These are phyloP conservation scores for Diadegma fenestrale DNA, from an alignment of 2,888 invertebrate species.

Conservation along the genomic window DNA sequence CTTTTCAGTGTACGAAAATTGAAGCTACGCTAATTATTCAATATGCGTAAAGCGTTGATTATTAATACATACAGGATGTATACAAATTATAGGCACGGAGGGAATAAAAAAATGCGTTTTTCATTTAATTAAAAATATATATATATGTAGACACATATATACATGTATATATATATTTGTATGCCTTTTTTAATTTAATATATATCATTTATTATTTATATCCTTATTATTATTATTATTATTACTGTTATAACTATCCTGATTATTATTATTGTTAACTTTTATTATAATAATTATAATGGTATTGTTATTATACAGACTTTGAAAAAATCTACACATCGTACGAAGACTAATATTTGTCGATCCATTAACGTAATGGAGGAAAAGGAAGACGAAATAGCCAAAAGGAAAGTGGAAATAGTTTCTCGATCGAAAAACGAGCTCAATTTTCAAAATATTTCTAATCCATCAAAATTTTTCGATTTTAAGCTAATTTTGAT, in stretches of 20 bases:
- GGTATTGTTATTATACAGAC: constrained; percentile 30
- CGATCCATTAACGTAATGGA: constrained; percentile 60
- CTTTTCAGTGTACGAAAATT: constrained; percentile 40
- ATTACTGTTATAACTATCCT: constrained; percentile 6
- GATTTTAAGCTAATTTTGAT: background rate
- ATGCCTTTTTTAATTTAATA: constrained; percentile 73
- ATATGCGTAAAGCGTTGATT: background rate
- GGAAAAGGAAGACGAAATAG: background rate
- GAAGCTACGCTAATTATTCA: constrained; percentile 34
- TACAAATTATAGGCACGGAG: constrained; percentile 6
- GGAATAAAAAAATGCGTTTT: constrained; percentile 25
- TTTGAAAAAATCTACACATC: constrained; percentile 36
- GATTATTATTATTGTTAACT: constrained; percentile 30
- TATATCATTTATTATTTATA: constrained; percentile 72
- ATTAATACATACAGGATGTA: constrained; percentile 22
- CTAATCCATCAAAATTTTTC: background rate
- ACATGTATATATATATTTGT: constrained; percentile 16
- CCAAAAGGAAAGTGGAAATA: constrained; percentile 8
- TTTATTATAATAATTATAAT: constrained; percentile 28
- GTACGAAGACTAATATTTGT: constrained; percentile 32
- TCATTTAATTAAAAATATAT: constrained; percentile 4
- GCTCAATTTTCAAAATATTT: background rate
- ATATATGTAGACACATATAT: background rate
- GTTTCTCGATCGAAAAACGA: background rate
- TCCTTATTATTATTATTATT: constrained; percentile 41